Conservation (phyloP, 2,888 invertebrate species). For the Ditylenchus weischeri region DNA sequence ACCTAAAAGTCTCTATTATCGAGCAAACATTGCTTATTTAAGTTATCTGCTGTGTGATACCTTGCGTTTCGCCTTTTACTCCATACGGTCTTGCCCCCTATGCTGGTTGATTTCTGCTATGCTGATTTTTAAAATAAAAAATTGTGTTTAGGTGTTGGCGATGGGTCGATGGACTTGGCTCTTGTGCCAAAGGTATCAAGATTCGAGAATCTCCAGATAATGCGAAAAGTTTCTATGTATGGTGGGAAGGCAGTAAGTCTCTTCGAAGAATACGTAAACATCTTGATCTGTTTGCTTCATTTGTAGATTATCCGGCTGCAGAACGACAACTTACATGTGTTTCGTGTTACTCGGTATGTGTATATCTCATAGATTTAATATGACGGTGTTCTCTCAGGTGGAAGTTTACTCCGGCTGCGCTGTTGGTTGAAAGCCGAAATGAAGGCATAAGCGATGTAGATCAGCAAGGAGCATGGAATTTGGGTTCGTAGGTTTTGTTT, state of each 20-base stretch:
- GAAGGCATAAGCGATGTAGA: slow-evolving; percentile 27
- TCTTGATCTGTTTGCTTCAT: not conserved
- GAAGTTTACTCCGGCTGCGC: slow-evolving; percentile 47
- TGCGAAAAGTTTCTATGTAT: slow-evolving; percentile 56
- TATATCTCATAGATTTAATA: too few species aligned
- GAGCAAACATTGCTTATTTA: too few species aligned
- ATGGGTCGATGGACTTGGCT: slow-evolving; percentile 50
- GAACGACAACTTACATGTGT: slow-evolving; percentile 40
- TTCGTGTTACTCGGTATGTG: slow-evolving; percentile 38
- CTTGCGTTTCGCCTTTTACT: slow-evolving; percentile 52
- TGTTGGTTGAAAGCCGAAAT: slow-evolving; percentile 25
- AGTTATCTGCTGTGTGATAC: slow-evolving; percentile 55
- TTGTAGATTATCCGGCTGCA: slow-evolving; percentile 23
- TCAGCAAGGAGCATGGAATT: slow-evolving; percentile 54
- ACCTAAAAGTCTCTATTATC: too few species aligned
- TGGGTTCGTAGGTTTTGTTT: slow-evolving; percentile 13
- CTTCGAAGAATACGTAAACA: too few species aligned
- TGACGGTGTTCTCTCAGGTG: slow-evolving; percentile 30
- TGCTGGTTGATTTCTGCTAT: slow-evolving; percentile 19
- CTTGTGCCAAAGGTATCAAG: slow-evolving; percentile 51
- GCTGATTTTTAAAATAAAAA: too few species aligned
- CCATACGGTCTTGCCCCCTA: slow-evolving; percentile 50
- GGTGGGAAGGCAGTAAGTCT: slow-evolving; percentile 52
- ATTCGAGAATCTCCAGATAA: slow-evolving; percentile 52
- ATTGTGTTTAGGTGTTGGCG: slow-evolving; percentile 41